A percentile compares a stretch with the other conserved stretches of the same genome.
phyloP scores from a whole-genome alignment of 2,888 invertebrate species.

The Archaeoteleia sp. region DNA sequence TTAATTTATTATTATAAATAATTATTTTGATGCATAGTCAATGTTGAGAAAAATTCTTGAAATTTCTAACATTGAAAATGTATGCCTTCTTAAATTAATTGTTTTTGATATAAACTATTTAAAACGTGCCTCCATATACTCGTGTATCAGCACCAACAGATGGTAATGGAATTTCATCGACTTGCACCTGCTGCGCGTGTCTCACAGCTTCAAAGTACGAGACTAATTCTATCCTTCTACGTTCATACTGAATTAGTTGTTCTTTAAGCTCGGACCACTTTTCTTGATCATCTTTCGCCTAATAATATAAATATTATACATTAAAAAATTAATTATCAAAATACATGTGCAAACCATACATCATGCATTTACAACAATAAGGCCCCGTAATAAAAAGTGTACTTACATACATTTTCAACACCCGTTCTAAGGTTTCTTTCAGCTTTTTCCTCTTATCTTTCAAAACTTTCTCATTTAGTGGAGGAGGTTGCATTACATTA shows the following conservation, averaged over 20 bases:
- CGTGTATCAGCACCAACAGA: slow-evolving; percentile 71
- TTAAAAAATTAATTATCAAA: too few relatives aligned
- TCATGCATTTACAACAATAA: too few relatives aligned
- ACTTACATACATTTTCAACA: slow-evolving; percentile 96
- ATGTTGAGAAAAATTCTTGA: too few relatives aligned
- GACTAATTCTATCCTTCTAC: slow-evolving; percentile 88
- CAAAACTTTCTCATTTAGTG: slow-evolving; percentile 95
- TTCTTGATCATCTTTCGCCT: slow-evolving; percentile 97
- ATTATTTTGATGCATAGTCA: too few relatives aligned
- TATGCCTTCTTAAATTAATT: too few relatives aligned
- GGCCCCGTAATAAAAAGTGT: too few relatives aligned
- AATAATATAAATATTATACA: slow-evolving; percentile 54
- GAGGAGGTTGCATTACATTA: slow-evolving; percentile 95
- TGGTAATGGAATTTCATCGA: slow-evolving; percentile 97
- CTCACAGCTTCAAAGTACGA: slow-evolving; percentile 96
- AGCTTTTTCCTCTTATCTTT: slow-evolving; percentile 97
- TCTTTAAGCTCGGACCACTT: slow-evolving; percentile 94
- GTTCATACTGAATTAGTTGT: slow-evolving; percentile 94
- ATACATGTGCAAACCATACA: too few relatives aligned
- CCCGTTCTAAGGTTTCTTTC: slow-evolving; percentile 94
- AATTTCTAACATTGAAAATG: neutral
- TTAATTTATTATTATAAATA: too few relatives aligned
- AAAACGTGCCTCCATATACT: slow-evolving; percentile 69
- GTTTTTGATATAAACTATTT: too few relatives aligned
- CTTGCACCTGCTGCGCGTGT: slow-evolving; percentile 94